Base-by-base conservation (phyloP, 2,888 invertebrate species). In the Dinocampus coccinellae region DNA sequence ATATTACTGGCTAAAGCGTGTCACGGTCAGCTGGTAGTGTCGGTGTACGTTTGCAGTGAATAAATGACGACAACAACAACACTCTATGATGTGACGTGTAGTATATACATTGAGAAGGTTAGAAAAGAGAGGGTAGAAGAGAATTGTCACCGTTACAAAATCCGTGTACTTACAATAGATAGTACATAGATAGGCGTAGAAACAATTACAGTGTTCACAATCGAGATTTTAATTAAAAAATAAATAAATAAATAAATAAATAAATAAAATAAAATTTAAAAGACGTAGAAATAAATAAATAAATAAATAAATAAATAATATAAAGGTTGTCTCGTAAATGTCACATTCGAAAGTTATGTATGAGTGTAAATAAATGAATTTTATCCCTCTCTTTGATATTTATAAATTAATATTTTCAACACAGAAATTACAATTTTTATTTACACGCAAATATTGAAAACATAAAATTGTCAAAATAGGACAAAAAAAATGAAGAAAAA, bases 21-120 rank as follows among this genome's bases (percentile, higher is more conserved):
- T 84, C 84, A 84, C 80, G 84, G 84, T 79, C 84, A 84, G 81
- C 81, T 80, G 83, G 81, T 82, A 82, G 82, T 80, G 79, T 79
- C 79, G 78, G 79, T 78, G 77, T 77, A 78, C 78, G 69, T 76
- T 73, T 64, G 73, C 63, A 69, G 73, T 69, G 69, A 69, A 70
- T 55, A 33, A 42, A 57, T 24, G 68, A 52, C 60, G 20, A 34
- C 61, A 55, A 52, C 60, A 60, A 70, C 47, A 58, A 4, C 7
- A 80, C 77, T 77, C 76, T 78, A 78, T 78, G 79, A 71, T 68
- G 66, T 67, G 73, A 73, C 73, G 29, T 58, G 42, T 24, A 62
- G 26, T 24, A 42, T n/a, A n/a, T 62, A 39, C n/a, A 62, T 36
- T 39, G 62, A 62, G 62, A 62, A 62, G 26, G 69, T 39, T 57